Evolutionary conservation across 2,797 vertebrate species (phyloP).

Genomic region (Prionace glauca): DNA sequence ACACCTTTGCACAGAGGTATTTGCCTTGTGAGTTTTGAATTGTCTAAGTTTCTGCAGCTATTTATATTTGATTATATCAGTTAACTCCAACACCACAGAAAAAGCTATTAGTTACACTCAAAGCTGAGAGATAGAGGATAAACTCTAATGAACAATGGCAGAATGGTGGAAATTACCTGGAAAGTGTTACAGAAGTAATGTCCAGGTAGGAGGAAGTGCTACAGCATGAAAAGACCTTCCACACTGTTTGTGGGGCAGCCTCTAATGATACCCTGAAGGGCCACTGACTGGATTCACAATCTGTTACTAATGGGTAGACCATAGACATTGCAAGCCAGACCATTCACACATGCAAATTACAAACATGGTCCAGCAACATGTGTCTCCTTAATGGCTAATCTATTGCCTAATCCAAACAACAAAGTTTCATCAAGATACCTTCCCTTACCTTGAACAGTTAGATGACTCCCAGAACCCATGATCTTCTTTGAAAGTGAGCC

Average conservation of each 20-base stretch:
- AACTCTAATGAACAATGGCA: no score
- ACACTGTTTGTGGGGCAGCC: neutral
- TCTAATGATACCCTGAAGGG: neutral
- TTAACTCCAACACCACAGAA: no score
- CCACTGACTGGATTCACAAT: neutral
- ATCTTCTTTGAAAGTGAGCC: neutral
- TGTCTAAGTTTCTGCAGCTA: no score
- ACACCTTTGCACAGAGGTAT: no score
- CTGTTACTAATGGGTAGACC: neutral
- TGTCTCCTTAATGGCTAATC: neutral
- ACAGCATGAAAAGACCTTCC: neutral
- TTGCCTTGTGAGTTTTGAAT: no score
- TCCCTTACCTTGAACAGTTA: constrained; percentile 8
- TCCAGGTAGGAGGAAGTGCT: neutral
- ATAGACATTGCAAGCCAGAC: neutral
- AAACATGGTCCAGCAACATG: neutral
- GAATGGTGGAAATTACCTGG: no score
- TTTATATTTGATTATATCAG: no score
- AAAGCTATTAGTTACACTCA: no score
- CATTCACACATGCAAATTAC: neutral
- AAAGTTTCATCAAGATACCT: no score
- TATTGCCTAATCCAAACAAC: neutral
- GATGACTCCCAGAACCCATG: neutral
- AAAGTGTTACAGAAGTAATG: no score
- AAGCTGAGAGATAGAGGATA: no score